Evolutionary conservation across 1,140 invertebrate species (phyloP).

Genomic region (Proctacanthus coquilletti): DNA sequence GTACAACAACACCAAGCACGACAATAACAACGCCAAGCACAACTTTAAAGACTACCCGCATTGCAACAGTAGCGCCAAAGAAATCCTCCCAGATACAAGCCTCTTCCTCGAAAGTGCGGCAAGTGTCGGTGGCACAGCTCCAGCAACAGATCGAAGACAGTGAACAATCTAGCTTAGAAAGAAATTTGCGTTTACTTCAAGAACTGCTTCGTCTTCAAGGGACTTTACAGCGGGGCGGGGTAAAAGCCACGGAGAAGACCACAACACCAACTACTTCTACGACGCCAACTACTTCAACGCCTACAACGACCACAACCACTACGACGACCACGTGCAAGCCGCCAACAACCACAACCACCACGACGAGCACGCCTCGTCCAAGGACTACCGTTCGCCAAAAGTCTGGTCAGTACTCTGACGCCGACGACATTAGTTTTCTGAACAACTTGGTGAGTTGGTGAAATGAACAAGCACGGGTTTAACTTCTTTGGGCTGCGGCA

Average conservation of each 20-base stretch:
- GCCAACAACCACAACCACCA: slow-evolving; percentile 7
- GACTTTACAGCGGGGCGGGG: too few species aligned
- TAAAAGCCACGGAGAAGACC: slow-evolving; percentile 4
- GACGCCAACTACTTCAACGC: slow-evolving; percentile 4
- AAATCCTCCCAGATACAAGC: too few species aligned
- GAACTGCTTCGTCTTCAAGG: neutral
- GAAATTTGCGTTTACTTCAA: neutral
- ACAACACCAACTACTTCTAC: slow-evolving; percentile 5
- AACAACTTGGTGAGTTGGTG: slow-evolving; percentile 34
- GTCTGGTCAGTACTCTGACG: slow-evolving; percentile 25
- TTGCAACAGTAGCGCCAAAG: too few species aligned
- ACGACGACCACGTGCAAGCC: slow-evolving; percentile 3
- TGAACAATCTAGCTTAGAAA: neutral
- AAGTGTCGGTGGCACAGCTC: too few species aligned
- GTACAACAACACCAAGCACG: too few species aligned
- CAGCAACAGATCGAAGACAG: too few species aligned
- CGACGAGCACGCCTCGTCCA: slow-evolving; percentile 6
- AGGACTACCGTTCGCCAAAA: neutral
- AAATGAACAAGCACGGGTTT: neutral
- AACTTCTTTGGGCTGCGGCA: too few species aligned
- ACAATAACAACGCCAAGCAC: slow-evolving; percentile 10
- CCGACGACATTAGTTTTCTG: slow-evolving; percentile 34
- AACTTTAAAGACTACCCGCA: slow-evolving; percentile 3
- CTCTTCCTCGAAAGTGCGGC: too few species aligned
- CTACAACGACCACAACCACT: slow-evolving; percentile 8